Evolutionary conservation across 2,797 vertebrate genomes (phyloP).

Genomic region (Chelonia mydas): DNA sequence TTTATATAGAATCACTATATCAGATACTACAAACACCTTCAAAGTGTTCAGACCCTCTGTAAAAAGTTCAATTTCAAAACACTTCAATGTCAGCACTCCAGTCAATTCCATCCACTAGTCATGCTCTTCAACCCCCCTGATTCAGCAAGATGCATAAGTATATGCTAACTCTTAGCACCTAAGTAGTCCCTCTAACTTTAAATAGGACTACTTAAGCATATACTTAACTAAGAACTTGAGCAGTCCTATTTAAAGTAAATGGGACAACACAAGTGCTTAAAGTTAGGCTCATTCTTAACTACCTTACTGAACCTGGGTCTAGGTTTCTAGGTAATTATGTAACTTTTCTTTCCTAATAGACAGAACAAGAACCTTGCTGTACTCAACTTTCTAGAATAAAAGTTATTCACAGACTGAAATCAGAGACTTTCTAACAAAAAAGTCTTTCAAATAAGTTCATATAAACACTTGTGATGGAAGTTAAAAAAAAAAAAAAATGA

Average conservation of each 20-base stretch:
- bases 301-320: too few species aligned
- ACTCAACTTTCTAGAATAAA: not conserved
- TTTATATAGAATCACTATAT: not conserved
- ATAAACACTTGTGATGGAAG: not conserved
- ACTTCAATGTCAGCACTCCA: not conserved
- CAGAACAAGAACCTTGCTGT: conserved; percentile 1
- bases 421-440: fast-evolving
- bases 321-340: too few species aligned
- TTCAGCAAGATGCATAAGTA: not conserved
- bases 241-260: not conserved
- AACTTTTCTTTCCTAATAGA: not conserved
- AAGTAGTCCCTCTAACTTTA: not conserved
- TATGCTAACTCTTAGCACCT: not conserved
- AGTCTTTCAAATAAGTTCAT: not conserved
- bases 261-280: too few species aligned
- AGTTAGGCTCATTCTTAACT: too few species aligned
- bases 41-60: not conserved
- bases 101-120: not conserved
- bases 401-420: fast-evolving
- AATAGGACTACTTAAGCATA: not conserved
- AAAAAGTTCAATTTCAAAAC: not conserved
- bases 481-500: not conserved
- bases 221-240: not conserved
- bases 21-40: not conserved
- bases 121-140: not conserved